Base-by-base conservation (phyloP, 2,888 invertebrate species). In the Erannis defoliaria region DNA sequence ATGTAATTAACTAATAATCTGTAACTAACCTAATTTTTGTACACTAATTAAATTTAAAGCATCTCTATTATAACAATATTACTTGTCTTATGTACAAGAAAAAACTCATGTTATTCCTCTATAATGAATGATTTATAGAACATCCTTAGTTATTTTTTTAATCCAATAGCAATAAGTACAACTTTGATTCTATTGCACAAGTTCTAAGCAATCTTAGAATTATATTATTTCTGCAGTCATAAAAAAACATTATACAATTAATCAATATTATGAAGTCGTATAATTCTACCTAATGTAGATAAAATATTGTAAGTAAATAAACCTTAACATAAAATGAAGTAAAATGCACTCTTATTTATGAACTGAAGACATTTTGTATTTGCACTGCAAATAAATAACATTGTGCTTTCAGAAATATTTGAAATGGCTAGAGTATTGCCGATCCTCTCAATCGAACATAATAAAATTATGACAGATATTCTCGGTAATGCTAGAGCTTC, bases 11-110 rank as follows among this genome's bases (percentile, higher is more conserved):
- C 58, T 67, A 64, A 66, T 64, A 66, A 62, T 64, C 56, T 67
- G 57, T 53, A 58, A 49, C 57, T 55, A 58, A 46, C 66, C 73
- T 75, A 77, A 60, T 72, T 78, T n/a, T 80, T 81, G 80, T 81
- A 81, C 80, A 81, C 70, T 70, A 77, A 68, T 45, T 55, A 56
- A 55, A 69, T 55, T 46, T 60, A 66, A 64, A 67, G 65, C 66
- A 60, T 57, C 70, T 72, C 40, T 63, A 55, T 62, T 57, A 54
- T 63, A 56, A 62, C n/a, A n/a, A 12, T 55, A 45, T 64, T 48
- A 46, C 67, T 67, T 58, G 50, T 55, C 55, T 66, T 71, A 70
- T 66, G 43, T 68, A 71, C 68, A 62, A 53, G 53, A 31, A 40
- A 31, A 10, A 48, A 58, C 38, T 53, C 38, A 53, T 40, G n/a